phyloP scores from a whole-genome alignment of 2,113 vertebrate species.

The Cheirogaleus medius region DNA sequence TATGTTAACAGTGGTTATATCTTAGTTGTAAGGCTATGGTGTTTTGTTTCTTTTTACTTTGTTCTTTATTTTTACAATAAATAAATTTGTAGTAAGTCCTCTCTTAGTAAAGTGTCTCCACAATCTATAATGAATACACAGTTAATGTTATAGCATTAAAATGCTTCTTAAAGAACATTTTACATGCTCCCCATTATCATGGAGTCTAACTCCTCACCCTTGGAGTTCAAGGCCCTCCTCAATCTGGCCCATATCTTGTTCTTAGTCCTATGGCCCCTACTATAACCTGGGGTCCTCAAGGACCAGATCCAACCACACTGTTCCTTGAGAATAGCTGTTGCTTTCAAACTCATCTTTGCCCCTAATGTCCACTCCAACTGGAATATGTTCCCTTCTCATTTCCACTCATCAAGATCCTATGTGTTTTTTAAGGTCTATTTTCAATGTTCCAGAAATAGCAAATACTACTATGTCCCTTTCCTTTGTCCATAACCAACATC shows the following conservation, averaged over 20 bases:
- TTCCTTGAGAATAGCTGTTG: neutral
- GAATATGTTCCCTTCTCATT: neutral
- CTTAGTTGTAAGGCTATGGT: neutral
- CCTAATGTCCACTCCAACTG: neutral
- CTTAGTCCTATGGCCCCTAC: neutral
- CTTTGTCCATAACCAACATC: neutral
- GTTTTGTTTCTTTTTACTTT: neutral
- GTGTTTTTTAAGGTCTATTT: constrained; percentile 5
- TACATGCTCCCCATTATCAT: neutral
- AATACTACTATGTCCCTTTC: neutral
- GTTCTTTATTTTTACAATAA: constrained; percentile 17
- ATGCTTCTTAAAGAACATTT: neutral
- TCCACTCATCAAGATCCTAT: neutral
- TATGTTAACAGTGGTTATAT: neutral
- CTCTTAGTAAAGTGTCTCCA: neutral
- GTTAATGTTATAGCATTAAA: neutral
- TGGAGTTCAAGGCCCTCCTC: neutral
- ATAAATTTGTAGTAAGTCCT: neutral
- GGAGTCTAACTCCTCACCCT: neutral
- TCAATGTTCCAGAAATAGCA: neutral
- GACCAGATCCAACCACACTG: neutral
- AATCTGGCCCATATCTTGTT: neutral
- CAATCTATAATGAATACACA: neutral
- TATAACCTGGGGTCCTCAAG: neutral
- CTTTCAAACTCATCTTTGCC: neutral